Conservation (phyloP, 2,797 vertebrate genomes). For the Carapus acus region DNA sequence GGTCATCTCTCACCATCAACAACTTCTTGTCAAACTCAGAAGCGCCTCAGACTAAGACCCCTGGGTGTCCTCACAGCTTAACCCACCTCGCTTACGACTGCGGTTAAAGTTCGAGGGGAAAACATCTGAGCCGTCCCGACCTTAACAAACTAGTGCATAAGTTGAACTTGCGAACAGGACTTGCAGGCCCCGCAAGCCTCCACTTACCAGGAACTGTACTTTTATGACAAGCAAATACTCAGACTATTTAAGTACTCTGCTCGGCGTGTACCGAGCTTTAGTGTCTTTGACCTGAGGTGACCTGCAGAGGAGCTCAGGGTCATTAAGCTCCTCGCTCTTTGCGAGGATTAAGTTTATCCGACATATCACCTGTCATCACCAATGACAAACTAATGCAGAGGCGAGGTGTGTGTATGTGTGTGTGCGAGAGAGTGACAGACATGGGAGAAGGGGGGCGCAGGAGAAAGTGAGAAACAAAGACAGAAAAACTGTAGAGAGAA, state of each 20-base stretch:
- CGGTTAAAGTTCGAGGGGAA: too few relatives aligned
- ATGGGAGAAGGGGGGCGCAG: too few relatives aligned
- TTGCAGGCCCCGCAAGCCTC: neutral
- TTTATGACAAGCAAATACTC: neutral
- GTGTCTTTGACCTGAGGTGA: slow-evolving; percentile 15
- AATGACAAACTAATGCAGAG: neutral
- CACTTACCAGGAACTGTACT: neutral
- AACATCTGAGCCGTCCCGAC: too few relatives aligned
- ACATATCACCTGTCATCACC: slow-evolving; percentile 3
- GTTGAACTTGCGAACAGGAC: neutral
- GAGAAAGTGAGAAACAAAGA: neutral
- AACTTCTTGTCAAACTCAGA: slow-evolving; percentile 10
- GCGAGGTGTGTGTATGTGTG: neutral
- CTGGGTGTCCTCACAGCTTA: too few relatives aligned
- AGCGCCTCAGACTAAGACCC: too few relatives aligned
- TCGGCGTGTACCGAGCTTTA: neutral
- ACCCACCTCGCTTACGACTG: too few relatives aligned
- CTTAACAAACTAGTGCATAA: too few relatives aligned
- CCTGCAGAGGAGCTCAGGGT: neutral
- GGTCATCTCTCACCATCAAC: slow-evolving; percentile 3
- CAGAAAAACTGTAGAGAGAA: too few relatives aligned
- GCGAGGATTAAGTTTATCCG: neutral
- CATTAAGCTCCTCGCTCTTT: neutral
- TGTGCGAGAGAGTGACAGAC: neutral
- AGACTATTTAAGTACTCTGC: slow-evolving; percentile 1